These are phyloP conservation scores for Melitaea athalia DNA, from an alignment of 2,888 invertebrate genomes.

Conservation along the genomic window DNA sequence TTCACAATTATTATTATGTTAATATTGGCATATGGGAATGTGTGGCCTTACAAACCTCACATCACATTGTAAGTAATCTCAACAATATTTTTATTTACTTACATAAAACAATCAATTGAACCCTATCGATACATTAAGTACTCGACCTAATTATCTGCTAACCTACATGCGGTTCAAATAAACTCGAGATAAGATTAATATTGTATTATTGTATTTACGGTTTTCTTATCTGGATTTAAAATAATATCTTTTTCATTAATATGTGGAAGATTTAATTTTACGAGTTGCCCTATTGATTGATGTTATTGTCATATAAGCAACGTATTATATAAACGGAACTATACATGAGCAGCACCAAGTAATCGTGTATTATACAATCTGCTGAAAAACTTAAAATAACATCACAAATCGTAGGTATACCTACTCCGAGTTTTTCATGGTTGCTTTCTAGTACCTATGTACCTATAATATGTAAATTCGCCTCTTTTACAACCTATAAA, in stretches of 20 bases:
- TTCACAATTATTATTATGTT: neutral
- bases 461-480: no score
- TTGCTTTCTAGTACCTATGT: no score
- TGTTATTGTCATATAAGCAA: no score
- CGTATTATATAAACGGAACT: no score
- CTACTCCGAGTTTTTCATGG: no score
- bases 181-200: slow-evolving; percentile 66
- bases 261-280: neutral
- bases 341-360: no score
- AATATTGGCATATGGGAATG: neutral
- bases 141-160: slow-evolving; percentile 72
- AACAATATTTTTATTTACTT: slow-evolving; percentile 28
- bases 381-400: no score
- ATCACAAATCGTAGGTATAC: no score
- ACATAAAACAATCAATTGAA: slow-evolving; percentile 53
- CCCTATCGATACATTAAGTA: slow-evolving; percentile 53
- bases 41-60: slow-evolving; percentile 24
- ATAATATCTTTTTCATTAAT: slow-evolving; percentile 20
- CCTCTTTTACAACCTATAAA: no score
- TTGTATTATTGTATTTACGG: slow-evolving; percentile 57
- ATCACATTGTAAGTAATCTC: slow-evolving; percentile 20
- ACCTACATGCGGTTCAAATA: slow-evolving; percentile 65
- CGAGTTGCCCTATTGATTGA: neutral
- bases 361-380: no score
- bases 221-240: slow-evolving; percentile 49